A percentile compares a stretch with the other conserved stretches of the same genome.
Evolutionary conservation across 2,113 vertebrate species (phyloP).

Genomic region (Condylura cristata): DNA sequence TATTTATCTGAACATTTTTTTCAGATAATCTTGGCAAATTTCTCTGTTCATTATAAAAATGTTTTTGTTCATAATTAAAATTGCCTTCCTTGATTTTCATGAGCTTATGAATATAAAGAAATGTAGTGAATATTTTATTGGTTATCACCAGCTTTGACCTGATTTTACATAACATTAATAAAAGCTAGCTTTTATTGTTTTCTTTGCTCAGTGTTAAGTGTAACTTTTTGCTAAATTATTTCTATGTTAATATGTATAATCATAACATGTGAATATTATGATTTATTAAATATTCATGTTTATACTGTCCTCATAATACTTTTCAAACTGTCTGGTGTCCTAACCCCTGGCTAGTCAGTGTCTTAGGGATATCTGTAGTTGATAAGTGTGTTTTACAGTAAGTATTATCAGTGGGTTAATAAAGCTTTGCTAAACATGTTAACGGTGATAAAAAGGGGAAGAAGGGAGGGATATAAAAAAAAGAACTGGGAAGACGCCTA

Average conservation of each 20-base stretch:
- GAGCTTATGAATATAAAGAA: not conserved
- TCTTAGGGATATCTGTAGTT: not conserved
- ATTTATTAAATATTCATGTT: not conserved
- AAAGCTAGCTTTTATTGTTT: not conserved
- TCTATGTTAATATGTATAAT: not conserved
- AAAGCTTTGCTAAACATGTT: not conserved
- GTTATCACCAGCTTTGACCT: not conserved
- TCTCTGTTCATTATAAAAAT: not conserved
- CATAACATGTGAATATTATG: not conserved
- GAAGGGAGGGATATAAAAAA: not conserved
- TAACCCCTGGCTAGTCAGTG: not conserved
- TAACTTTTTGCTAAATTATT: slow-evolving; percentile 18
- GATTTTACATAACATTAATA: not conserved
- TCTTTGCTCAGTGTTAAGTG: not conserved
- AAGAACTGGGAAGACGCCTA: not conserved
- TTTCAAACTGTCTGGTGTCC: not conserved
- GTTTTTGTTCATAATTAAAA: not conserved
- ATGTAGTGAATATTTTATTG: not conserved
- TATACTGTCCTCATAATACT: not conserved
- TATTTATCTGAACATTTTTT: slow-evolving; percentile 9
- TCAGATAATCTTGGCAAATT: not conserved
- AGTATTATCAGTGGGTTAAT: not conserved
- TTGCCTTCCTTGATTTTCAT: slow-evolving; percentile 15
- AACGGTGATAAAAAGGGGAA: not conserved
- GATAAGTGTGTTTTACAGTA: not conserved